Evolutionary conservation across 2,113 vertebrate genomes (phyloP), one percentile per base, ranked within the genome.

Genomic region (Dolichotis patagonum): DNA sequence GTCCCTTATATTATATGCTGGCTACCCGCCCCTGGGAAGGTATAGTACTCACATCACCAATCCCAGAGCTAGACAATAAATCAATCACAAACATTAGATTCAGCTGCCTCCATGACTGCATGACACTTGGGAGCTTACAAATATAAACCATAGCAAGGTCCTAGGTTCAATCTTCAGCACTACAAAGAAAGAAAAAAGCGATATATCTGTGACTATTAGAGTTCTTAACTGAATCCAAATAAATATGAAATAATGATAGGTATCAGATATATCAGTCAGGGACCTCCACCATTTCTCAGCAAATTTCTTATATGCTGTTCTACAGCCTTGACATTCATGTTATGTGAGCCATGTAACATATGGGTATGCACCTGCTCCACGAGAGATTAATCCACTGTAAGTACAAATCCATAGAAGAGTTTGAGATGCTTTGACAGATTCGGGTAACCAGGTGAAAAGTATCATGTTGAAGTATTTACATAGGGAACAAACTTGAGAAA

Each of bases 261-360:
- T 28, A 49, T 84, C 56, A 87, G 30, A 63, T 7, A n/a, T 46
- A 24, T 43, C 28, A 67, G 1, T 32, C 3, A 62, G 43, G 52
- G 65, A 88, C 1, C 1, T 58, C 5, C 28, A 22, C 19, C 54
- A 49, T 63, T 82, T 94, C 24, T 75, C 7, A 62, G 41, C 11
- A 67, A 81, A 54, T 1, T 65, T 7, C 41, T 13, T 32, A 3
- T 0, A n/a, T 4, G 14, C 20, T 63, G 35, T 12, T 49, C 7
- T 12, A 26, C 20, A 38, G 7, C 7, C 46, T 58, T 10, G 12
- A 6, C 16, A 0, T 1, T n/a, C 26, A 30, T 14, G n/a, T 5
- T 1, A 5, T n/a, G 5, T 43, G 73, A 49, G 43, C 8, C 5
- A 49, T n/a, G 12, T n/a, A 65, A 73, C 0, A 16, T 28, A 49